Evolutionary conservation across 2,888 invertebrate genomes (phyloP), one percentile per base, ranked within the genome.

Genomic region (Lingula anatina): DNA sequence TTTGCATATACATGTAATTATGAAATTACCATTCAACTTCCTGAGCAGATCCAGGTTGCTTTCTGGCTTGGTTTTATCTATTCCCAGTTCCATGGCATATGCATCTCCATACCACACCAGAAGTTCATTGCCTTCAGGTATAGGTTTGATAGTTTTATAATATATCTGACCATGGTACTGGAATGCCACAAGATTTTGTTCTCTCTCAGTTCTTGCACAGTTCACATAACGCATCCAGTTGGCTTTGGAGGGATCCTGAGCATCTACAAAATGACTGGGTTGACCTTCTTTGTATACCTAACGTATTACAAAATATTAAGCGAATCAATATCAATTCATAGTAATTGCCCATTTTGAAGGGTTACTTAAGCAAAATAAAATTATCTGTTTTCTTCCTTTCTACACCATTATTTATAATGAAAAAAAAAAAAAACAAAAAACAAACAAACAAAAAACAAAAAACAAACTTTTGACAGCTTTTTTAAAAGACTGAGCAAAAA

Each of bases 211-310:
- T 3, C 80, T 61, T 3, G 82, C 77, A 69, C 82, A 82, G 68
- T 83, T 83, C 3, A 82, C 81, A 56, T 78, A 83, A 7, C 83
- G 75, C 80, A 83, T 78, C 82, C 83, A 83, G 66, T 83, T 83
- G 4, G 82, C 78, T 9, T 60, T 62, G 28, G 67, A 57, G 3
- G 73, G 60, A 48, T 82, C 74, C 0, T 57, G 64, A 0, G 78
- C 83, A 66, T 83, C 81, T 15, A 82, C 63, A 57, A 64, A 75
- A 50, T 67, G 64, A 40, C 55, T 56, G 7, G 61, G 53, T 36
- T 54, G 57, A 15, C 65, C 62, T 18, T 62, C 53, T 20, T 50
- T 49, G 40, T 54, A 57, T 12, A 68, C 56, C 69, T 69, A 43
- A 43, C 23, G 2, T 7, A 40, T 26, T 24, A 46, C 12, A 28